Evolutionary conservation across 2,888 invertebrate species (phyloP).

Genomic region (Notodonta ziczac): DNA sequence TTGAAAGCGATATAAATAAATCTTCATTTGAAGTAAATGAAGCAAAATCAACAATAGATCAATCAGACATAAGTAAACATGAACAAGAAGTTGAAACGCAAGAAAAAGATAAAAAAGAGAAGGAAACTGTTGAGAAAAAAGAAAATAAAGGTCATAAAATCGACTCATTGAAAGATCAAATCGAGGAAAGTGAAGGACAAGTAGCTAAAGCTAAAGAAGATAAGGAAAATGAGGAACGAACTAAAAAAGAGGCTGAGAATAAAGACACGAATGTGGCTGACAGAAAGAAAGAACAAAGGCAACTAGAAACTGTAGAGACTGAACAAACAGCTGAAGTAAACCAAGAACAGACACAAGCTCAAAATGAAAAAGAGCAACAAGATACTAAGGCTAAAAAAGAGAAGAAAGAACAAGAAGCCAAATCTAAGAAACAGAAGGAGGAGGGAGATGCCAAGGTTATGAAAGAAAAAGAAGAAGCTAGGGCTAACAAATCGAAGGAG

Average conservation of each 20-base stretch:
- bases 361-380: slow-evolving; percentile 4
- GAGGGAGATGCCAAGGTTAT: slow-evolving; percentile 2
- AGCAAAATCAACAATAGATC: slow-evolving; percentile 12
- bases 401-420: not conserved
- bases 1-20: not conserved
- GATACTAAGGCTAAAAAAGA: slow-evolving; percentile 4
- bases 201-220: slow-evolving; percentile 9
- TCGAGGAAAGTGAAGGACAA: not conserved
- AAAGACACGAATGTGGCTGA: not conserved
- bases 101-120: not conserved
- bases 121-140: not conserved
- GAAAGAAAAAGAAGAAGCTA: not conserved
- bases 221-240: slow-evolving; percentile 10
- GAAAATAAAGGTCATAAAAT: not conserved
- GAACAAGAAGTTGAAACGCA: slow-evolving; percentile 12
- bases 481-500: slow-evolving; percentile 18
- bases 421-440: not conserved
- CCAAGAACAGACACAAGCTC: not conserved
- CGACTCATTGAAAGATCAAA: not conserved
- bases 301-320: not conserved
- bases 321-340: not conserved
- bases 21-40: not conserved
- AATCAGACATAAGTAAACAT: slow-evolving; percentile 10
- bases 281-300: not conserved
- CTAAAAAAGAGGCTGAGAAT: slow-evolving; percentile 2